These are phyloP conservation scores for Copidosoma aretas DNA, from an alignment of 2,888 invertebrate genomes.

Conservation along the genomic window DNA sequence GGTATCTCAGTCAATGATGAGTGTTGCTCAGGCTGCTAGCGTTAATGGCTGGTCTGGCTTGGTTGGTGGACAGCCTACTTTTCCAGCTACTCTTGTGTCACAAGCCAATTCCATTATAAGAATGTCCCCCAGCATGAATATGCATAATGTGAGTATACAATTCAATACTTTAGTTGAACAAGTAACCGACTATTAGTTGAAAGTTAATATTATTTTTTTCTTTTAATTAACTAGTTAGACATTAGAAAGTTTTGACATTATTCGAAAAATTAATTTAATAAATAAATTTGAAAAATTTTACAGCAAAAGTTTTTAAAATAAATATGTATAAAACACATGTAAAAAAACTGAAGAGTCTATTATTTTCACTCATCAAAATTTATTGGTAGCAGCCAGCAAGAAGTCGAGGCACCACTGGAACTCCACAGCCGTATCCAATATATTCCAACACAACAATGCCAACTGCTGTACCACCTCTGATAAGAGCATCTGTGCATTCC, in stretches of 20 bases:
- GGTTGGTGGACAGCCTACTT: conserved; percentile 62
- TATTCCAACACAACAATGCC: conserved; percentile 60
- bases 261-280: neutral
- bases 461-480: conserved; percentile 63
- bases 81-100: conserved; percentile 57
- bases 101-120: conserved; percentile 58
- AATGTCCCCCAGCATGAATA: conserved; percentile 55
- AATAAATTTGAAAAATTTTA: neutral
- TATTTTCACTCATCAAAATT: conserved; percentile 51
- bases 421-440: conserved; percentile 56
- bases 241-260: neutral
- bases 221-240: neutral
- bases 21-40: conserved; percentile 59
- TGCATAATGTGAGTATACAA: conserved; percentile 58
- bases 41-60: conserved; percentile 63
- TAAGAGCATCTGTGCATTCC: conserved; percentile 63
- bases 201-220: no score
- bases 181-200: no score
- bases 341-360: conserved; percentile 45
- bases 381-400: conserved; percentile 54
- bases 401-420: conserved; percentile 55
- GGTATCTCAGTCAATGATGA: conserved; percentile 55
- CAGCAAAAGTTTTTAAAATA: neutral
- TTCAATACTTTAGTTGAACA: neutral
- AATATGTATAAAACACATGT: neutral